phyloP scores from a whole-genome alignment of 92 coral and sea anemone species.

The Umimayanthus kanabou region DNA sequence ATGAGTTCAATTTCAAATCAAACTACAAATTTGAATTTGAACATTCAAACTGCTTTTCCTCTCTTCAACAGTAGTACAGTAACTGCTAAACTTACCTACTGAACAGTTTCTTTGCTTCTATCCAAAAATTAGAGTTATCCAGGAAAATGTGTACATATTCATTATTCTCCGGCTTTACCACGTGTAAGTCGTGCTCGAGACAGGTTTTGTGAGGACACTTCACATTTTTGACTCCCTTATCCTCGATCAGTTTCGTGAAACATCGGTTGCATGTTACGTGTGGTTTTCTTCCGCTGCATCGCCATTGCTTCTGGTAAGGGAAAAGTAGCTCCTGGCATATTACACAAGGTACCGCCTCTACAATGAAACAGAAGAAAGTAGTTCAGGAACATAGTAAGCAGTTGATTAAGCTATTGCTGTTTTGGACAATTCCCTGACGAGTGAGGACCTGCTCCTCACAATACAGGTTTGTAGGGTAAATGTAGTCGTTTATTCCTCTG shows the following conservation, averaged over 20 bases:
- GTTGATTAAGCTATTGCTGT: no score
- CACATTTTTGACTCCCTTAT: neutral
- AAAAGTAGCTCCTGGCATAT: neutral
- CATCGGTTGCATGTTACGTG: neutral
- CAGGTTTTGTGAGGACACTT: neutral
- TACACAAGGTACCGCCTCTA: no score
- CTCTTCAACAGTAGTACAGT: no score
- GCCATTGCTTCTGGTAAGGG: slow-evolving; percentile 11
- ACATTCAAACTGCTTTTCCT: neutral
- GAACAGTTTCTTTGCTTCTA: slow-evolving; percentile 9
- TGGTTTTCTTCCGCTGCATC: neutral
- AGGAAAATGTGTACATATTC: neutral
- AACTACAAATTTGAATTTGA: no score
- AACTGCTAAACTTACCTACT: neutral
- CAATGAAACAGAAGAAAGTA: no score
- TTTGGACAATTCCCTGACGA: no score
- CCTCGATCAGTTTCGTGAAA: neutral
- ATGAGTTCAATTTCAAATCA: no score
- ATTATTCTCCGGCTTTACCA: neutral
- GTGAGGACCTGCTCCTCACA: no score
- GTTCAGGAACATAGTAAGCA: no score
- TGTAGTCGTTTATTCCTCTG: no score
- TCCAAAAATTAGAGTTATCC: slow-evolving; percentile 20
- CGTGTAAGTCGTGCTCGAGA: neutral
- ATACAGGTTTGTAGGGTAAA: no score